phyloP scores from a whole-genome alignment of 2,888 invertebrate genomes.

The Drosophila acutilabella region DNA sequence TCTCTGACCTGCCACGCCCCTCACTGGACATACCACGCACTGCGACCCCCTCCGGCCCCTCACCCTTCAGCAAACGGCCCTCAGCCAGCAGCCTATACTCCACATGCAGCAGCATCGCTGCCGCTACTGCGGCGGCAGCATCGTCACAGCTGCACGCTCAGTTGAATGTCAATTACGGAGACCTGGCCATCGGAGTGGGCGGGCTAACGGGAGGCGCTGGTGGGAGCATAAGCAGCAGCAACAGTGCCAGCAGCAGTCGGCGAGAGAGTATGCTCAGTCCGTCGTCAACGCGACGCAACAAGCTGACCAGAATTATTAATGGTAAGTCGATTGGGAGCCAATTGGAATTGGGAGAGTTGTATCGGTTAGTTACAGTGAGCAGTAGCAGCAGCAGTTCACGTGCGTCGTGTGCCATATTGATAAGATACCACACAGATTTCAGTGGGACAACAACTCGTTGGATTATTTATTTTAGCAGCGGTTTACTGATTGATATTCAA shows the following conservation, averaged over 20 bases:
- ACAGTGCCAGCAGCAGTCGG: conserved; percentile 82
- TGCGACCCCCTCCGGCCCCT: conserved; percentile 35
- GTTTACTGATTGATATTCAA: conserved; percentile 72
- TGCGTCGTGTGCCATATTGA: conserved; percentile 58
- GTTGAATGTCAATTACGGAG: conserved; percentile 83
- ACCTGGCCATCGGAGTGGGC: conserved; percentile 41
- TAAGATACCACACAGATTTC: conserved; percentile 14
- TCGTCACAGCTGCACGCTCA: conserved; percentile 72
- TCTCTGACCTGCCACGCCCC: conserved; percentile 86
- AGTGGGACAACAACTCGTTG: conserved; percentile 16
- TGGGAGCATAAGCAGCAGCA: conserved; percentile 31
- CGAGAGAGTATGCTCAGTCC: conserved; percentile 90
- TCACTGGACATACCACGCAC: conserved; percentile 82
- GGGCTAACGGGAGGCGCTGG: background rate
- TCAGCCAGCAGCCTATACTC: conserved; percentile 84
- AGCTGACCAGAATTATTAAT: conserved; percentile 90
- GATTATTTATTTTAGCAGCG: conserved; percentile 64
- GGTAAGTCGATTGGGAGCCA: conserved; percentile 86
- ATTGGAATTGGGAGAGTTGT: conserved; percentile 5
- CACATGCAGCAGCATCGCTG: conserved; percentile 77
- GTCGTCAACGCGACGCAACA: conserved; percentile 90
- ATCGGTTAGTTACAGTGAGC: conserved; percentile 5
- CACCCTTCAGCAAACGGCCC: conserved; percentile 84
- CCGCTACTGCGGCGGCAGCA: conserved; percentile 66
- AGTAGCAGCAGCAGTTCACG: conserved; percentile 6